Base-by-base conservation (phyloP, 2,113 vertebrate genomes). In the Rhynchomys soricoides region DNA sequence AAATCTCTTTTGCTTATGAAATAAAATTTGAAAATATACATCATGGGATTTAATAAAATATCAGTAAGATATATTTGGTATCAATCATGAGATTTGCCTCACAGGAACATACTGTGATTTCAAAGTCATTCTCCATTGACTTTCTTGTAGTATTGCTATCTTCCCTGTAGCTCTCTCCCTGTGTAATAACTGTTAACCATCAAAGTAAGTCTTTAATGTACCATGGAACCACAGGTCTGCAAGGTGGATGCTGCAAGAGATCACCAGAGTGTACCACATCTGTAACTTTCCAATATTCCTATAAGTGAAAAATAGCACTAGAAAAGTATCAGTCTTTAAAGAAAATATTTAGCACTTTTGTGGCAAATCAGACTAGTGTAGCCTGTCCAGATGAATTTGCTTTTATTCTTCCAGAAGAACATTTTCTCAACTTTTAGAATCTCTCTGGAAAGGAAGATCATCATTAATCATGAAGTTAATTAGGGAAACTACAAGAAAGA, bases 61-160 rank as follows among this genome's bases (percentile, higher is more conserved):
- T 66, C 89, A 12, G 2, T 21, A 90, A 86, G 5, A 5, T 68
- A 68, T 50, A 0, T 48, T 92, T 89, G 37, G 0, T 48, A 90
- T 45, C n/a, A 78, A 59, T 5, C 89, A 59, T 5, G 12, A 2
- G 5, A 68, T 73, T 91, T 17, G 34, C 50, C 43, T 40, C 71
- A 37, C 26, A 94, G 22, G 24, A 96, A 13, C 55, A 89, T 70
- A 71, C 43, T 90, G 3, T 55, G 24, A 37, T 91, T 77, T 91
- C 29, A 86, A 15, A 59, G 13, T 48, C 17, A 48, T 57, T 85
- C 96, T 95, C 31, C n/a, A 93, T 87, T 93, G 59, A 91, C 19
- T 81, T 74, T 8, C 31, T 59, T 77, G 77, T 71, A 7, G 1
- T 55, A 3, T 19, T 52, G 10, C 7, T 6, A 4, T 17, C 73